A percentile compares a stretch with the other conserved stretches of the same genome.
Evolutionary conservation across 2,113 vertebrate genomes (phyloP).

Genomic region (Colinus virginianus): DNA sequence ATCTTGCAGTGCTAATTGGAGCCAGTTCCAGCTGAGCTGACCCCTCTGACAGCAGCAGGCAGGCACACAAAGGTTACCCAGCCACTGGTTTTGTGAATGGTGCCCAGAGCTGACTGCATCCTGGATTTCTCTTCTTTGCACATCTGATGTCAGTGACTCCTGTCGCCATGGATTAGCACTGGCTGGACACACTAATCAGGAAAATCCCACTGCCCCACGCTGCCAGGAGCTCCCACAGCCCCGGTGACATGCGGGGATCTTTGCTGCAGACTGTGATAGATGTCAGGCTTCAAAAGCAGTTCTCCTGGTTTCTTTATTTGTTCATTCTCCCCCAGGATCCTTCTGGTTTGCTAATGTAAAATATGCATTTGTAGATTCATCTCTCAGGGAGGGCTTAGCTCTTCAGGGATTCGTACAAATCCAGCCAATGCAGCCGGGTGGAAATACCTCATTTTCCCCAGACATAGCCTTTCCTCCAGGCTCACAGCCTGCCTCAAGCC

Average conservation of each 20-base stretch:
- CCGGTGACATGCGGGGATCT: neutral
- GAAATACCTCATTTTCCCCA: conserved; percentile 46
- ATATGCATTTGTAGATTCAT: conserved; percentile 24
- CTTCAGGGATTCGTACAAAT: neutral
- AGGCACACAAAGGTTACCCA: neutral
- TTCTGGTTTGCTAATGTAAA: neutral
- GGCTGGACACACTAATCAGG: neutral
- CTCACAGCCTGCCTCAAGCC: neutral
- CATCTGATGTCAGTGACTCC: neutral
- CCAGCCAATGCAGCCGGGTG: neutral
- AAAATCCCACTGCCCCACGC: neutral
- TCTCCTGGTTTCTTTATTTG: neutral
- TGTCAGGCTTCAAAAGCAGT: neutral
- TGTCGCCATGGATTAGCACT: neutral
- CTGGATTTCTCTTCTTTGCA: neutral
- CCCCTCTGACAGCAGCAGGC: neutral
- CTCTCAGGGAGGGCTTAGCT: conserved; percentile 9
- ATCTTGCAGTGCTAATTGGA: conserved; percentile 17
- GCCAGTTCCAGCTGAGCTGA: neutral
- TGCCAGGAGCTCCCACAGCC: neutral
- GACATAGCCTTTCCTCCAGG: neutral
- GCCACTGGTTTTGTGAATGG: neutral
- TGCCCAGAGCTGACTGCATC: neutral
- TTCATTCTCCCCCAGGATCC: neutral
- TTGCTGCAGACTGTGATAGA: neutral